These are phyloP conservation scores for Hydropsyche betteni DNA, from an alignment of 2,888 invertebrate species.

Conservation along the genomic window DNA sequence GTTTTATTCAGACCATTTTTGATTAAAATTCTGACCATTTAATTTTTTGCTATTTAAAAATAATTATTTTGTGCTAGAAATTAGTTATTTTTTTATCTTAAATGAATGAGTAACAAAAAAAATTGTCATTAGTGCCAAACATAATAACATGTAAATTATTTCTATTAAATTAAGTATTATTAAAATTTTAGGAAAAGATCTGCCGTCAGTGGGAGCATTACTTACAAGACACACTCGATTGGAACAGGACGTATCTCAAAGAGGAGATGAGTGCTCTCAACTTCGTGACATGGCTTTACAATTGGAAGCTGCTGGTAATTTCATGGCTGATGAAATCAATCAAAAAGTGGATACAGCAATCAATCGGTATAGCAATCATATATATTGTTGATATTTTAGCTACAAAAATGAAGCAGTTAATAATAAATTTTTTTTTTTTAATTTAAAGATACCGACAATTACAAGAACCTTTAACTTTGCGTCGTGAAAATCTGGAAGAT, in stretches of 20 bases:
- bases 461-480: constrained; percentile 89
- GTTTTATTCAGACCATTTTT: no score
- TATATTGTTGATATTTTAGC: neutral
- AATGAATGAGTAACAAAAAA: no score
- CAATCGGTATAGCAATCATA: constrained; percentile 36
- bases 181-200: constrained; percentile 76
- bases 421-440: neutral
- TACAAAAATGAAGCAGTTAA: neutral
- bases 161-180: no score
- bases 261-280: constrained; percentile 82
- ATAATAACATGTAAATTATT: no score
- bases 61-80: no score
- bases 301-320: constrained; percentile 83
- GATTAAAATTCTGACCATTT: no score
- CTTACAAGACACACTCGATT: constrained; percentile 81
- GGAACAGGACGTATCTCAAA: constrained; percentile 87
- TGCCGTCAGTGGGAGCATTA: constrained; percentile 85
- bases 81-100: no score
- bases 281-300: constrained; percentile 82
- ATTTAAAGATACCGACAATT: constrained; percentile 73
- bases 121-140: no score
- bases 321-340: constrained; percentile 88
- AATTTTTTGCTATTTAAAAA: no score
- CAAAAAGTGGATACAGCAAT: constrained; percentile 68
- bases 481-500: constrained; percentile 92